Evolutionary conservation across 2,113 vertebrate genomes (phyloP).

Genomic region (Pholis gunnellus): DNA sequence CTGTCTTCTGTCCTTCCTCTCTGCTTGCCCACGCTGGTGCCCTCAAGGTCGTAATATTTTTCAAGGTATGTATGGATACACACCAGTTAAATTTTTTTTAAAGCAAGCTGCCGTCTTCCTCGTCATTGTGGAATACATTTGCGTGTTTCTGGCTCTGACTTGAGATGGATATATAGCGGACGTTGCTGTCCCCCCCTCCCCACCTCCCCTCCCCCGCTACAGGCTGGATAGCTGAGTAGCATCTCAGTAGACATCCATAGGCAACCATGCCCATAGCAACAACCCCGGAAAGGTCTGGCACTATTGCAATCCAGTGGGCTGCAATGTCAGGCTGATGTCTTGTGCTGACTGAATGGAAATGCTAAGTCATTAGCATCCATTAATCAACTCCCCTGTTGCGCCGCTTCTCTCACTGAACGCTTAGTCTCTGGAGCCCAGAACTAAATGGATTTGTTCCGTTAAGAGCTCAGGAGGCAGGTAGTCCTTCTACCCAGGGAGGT

Average conservation of each 20-base stretch:
- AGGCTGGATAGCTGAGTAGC: constrained; percentile 3
- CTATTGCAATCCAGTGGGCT: constrained; percentile 47
- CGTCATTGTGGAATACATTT: constrained; percentile 39
- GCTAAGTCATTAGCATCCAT: constrained; percentile 55
- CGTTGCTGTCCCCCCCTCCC: neutral
- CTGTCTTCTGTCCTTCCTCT: constrained; percentile 79
- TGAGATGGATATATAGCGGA: constrained; percentile 20
- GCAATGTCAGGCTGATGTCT: constrained; percentile 44
- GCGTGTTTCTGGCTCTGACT: constrained; percentile 8
- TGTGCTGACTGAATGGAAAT: constrained; percentile 42
- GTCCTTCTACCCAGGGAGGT: neutral
- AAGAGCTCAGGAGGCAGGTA: neutral
- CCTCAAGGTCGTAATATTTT: constrained; percentile 85
- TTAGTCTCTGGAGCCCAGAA: constrained; percentile 13
- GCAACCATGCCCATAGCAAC: neutral
- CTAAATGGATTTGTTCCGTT: constrained; percentile 36
- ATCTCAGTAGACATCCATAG: constrained; percentile 14
- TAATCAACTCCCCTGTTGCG: constrained; percentile 6
- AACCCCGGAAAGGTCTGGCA: constrained; percentile 10
- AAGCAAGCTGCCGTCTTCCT: constrained; percentile 34
- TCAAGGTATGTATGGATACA: constrained; percentile 83
- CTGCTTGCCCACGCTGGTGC: constrained; percentile 76
- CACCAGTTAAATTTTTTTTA: constrained; percentile 31
- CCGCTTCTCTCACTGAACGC: neutral
- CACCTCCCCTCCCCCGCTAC: neutral